A percentile compares a stretch with the other conserved stretches of the same genome.
These are phyloP conservation scores for Adelges cooleyi DNA, from an alignment of 1,140 invertebrate genomes.

Conservation along the genomic window DNA sequence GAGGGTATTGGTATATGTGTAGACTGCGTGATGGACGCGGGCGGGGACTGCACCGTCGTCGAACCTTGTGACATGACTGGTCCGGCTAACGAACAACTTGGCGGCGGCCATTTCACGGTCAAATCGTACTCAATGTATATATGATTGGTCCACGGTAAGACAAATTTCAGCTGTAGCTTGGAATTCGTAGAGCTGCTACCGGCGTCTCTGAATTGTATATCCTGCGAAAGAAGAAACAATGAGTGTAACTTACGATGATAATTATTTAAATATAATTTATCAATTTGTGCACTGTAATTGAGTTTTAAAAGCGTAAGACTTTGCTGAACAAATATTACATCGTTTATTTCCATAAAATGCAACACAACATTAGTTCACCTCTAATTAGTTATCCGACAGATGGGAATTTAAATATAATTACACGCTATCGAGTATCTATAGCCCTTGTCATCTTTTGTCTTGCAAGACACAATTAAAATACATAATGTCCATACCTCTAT, in stretches of 20 bases:
- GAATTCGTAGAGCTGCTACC: neutral
- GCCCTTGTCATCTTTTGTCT: too few species aligned
- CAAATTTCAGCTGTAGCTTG: slow-evolving; percentile 52
- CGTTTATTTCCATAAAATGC: too few species aligned
- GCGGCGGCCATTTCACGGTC: slow-evolving; percentile 47
- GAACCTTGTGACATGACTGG: neutral
- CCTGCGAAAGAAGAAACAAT: too few species aligned
- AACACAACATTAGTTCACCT: too few species aligned
- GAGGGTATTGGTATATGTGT: neutral
- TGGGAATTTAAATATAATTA: too few species aligned
- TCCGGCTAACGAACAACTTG: neutral
- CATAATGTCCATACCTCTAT: slow-evolving; percentile 47
- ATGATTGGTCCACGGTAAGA: slow-evolving; percentile 62
- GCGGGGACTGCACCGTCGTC: neutral
- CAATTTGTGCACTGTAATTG: too few species aligned
- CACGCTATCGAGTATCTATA: too few species aligned
- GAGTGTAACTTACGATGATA: too few species aligned
- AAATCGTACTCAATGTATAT: slow-evolving; percentile 61
- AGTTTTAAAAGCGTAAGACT: too few species aligned
- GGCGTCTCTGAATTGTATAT: slow-evolving; percentile 44
- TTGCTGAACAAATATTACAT: too few species aligned
- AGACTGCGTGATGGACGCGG: neutral
- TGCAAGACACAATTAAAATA: slow-evolving; percentile 34
- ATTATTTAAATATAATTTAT: too few species aligned
- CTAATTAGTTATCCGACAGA: too few species aligned